phyloP scores from a whole-genome alignment of 2,888 invertebrate species.

The Cerastis rubricosa region DNA sequence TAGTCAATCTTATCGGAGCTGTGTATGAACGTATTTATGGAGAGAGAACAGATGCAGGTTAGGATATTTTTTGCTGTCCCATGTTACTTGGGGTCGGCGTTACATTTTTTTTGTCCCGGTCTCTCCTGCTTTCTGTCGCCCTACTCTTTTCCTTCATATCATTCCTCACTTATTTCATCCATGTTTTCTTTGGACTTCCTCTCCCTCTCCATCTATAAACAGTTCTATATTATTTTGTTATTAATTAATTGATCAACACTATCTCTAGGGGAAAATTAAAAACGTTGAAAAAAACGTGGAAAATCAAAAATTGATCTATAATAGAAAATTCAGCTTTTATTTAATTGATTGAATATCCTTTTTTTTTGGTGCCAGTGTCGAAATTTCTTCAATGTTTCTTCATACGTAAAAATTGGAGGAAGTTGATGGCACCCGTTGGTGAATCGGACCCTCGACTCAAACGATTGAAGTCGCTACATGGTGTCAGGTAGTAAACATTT shows the following conservation, averaged over 20 bases:
- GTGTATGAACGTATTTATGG: conserved; percentile 19
- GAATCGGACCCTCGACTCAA: conserved; percentile 46
- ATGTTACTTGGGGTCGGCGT: neutral
- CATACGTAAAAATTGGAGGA: conserved; percentile 70
- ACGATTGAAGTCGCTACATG: conserved; percentile 65
- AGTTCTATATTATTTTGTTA: no score
- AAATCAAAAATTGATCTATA: neutral
- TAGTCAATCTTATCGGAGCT: conserved; percentile 45
- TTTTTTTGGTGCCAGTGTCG: conserved; percentile 7
- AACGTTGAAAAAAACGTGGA: no score
- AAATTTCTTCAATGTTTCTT: conserved; percentile 71
- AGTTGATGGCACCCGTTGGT: conserved; percentile 37
- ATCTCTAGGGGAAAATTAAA: neutral
- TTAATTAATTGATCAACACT: neutral
- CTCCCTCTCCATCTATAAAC: neutral
- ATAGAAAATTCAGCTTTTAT: neutral
- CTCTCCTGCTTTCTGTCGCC: no score
- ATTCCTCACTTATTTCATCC: neutral
- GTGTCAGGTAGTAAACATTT: conserved; percentile 58
- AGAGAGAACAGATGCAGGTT: neutral
- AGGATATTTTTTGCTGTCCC: neutral
- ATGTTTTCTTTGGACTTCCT: neutral
- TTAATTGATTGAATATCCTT: neutral
- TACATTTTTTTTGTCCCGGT: neutral
- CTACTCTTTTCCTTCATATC: neutral